Conservation (phyloP, 2,113 vertebrate genomes). For the Ranitomeya imitator region DNA sequence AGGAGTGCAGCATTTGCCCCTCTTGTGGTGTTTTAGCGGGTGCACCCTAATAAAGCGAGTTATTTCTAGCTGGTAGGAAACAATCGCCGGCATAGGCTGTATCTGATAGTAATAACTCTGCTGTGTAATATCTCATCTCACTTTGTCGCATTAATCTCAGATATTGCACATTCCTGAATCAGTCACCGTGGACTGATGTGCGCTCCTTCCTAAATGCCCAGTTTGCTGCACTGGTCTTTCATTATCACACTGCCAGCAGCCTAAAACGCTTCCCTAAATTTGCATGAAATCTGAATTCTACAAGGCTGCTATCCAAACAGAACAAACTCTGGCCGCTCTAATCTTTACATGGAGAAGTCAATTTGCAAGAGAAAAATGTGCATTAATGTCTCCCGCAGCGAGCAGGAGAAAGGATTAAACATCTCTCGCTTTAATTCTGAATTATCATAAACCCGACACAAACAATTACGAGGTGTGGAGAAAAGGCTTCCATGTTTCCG, state of each 20-base stretch:
- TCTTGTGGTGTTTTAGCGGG: not conserved
- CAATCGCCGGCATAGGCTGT: not conserved
- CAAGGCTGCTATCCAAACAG: constrained; percentile 53
- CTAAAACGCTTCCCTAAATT: constrained; percentile 54
- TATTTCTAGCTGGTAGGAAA: not conserved
- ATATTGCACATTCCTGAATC: not conserved
- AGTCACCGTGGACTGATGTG: not conserved
- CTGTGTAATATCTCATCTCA: not conserved
- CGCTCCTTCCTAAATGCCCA: constrained; percentile 1
- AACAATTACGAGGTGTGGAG: constrained; percentile 58
- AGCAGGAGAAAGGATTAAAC: constrained; percentile 60
- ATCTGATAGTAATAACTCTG: not conserved
- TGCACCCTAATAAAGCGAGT: not conserved
- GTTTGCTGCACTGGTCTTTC: constrained; percentile 22
- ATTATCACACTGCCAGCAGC: constrained; percentile 50
- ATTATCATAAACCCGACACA: constrained; percentile 58
- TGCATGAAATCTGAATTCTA: constrained; percentile 59
- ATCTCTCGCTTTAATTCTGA: constrained; percentile 5
- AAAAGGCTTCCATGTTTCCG: constrained; percentile 52
- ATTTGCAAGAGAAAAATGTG: constrained; percentile 58
- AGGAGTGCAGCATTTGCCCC: not conserved
- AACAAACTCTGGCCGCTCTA: constrained; percentile 52
- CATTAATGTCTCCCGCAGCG: constrained; percentile 54
- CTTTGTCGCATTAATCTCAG: not conserved
- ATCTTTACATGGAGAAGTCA: constrained; percentile 57